Evolutionary conservation across 2,113 vertebrate species (phyloP).

Genomic region (Pungitius pungitius): DNA sequence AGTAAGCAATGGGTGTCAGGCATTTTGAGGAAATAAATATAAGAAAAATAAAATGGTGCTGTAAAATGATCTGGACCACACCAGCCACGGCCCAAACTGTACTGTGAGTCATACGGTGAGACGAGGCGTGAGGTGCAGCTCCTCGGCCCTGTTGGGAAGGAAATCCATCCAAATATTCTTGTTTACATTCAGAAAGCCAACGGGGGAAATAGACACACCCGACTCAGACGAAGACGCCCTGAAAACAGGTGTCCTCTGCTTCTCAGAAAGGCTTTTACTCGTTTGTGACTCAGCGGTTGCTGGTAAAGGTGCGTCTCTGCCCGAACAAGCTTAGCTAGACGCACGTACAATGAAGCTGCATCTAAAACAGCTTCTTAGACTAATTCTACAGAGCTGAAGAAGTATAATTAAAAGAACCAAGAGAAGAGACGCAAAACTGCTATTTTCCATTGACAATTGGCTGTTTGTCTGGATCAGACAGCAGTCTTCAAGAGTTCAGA

Average conservation of each 20-base stretch:
- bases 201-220: background rate
- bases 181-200: background rate
- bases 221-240: background rate
- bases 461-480: background rate
- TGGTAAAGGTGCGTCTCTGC: conserved; percentile 22
- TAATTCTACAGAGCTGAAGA: background rate
- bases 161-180: no score
- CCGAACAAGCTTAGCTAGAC: conserved; percentile 29
- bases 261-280: conserved; percentile 9
- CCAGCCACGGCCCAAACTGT: conserved; percentile 22
- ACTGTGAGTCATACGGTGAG: conserved; percentile 17
- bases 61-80: background rate
- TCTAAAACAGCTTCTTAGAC: background rate
- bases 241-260: conserved; percentile 26
- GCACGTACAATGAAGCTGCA: background rate
- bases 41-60: background rate
- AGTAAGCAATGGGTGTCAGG: background rate
- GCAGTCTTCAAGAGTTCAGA: background rate
- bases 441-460: background rate
- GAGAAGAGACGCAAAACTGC: background rate
- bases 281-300: conserved; percentile 41
- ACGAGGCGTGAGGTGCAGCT: background rate
- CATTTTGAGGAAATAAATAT: background rate
- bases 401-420: background rate
- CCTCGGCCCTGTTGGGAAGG: no score